These are phyloP conservation scores for Mythimna pallens DNA, from an alignment of 2,888 invertebrate genomes.

Conservation along the genomic window DNA sequence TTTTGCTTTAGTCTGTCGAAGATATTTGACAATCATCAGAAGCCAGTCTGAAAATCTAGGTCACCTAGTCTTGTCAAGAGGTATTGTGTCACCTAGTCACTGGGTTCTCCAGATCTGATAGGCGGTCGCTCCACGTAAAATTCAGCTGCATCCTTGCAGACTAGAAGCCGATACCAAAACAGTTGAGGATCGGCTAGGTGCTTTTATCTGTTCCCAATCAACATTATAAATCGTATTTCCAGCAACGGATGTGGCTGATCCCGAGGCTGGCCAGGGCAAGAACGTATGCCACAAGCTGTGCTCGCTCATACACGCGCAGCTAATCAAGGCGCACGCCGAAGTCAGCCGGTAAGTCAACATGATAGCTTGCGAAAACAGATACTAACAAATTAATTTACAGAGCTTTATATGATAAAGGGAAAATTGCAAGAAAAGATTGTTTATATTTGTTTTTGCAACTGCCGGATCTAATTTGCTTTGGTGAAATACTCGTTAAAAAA, in stretches of 20 bases:
- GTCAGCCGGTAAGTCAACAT: conserved; percentile 91
- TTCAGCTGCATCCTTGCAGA: too few species aligned
- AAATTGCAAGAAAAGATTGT: neutral
- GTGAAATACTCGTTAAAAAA: neutral
- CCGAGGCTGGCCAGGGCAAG: conserved; percentile 75
- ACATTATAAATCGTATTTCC: conserved; percentile 9
- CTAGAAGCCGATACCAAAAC: too few species aligned
- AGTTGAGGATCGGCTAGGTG: too few species aligned
- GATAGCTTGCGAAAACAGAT: neutral
- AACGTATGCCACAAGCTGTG: conserved; percentile 94
- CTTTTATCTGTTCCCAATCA: too few species aligned
- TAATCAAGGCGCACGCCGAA: conserved; percentile 95
- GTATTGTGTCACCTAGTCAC: too few species aligned
- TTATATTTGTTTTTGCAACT: neutral
- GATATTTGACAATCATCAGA: too few species aligned
- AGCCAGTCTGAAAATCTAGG: too few species aligned
- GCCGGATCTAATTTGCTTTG: conserved; percentile 9
- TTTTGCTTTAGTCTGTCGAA: too few species aligned
- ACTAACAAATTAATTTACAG: conserved; percentile 20
- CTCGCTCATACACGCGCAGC: conserved; percentile 94
- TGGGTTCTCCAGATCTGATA: too few species aligned
- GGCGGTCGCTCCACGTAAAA: too few species aligned
- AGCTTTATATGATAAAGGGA: neutral
- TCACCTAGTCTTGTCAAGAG: too few species aligned
- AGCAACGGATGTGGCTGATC: conserved; percentile 72